Evolutionary conservation across 2,113 vertebrate genomes (phyloP).

Genomic region (Tenebrosternarchus preto): DNA sequence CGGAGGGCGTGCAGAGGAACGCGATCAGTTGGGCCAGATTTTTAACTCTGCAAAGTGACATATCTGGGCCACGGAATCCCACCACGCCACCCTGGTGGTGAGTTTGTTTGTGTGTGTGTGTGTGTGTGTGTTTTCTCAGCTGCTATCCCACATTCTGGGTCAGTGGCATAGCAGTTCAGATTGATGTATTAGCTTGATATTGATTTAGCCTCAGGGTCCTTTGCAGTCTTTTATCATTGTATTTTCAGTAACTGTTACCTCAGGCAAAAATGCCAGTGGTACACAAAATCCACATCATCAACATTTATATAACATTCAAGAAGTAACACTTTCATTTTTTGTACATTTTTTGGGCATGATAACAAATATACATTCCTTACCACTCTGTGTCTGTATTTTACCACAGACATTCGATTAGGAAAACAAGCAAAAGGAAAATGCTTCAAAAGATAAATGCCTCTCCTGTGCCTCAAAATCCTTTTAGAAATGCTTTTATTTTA

Average conservation of each 20-base stretch:
- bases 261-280: not conserved
- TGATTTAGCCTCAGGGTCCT: not conserved
- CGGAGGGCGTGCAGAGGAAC: slow-evolving; percentile 3
- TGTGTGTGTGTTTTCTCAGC: not conserved
- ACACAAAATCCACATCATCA: not conserved
- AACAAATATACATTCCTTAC: not conserved
- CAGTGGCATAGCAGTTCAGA: not conserved
- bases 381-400: not conserved
- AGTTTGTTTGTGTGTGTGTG: not conserved
- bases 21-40: slow-evolving; percentile 15
- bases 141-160: slow-evolving; percentile 25
- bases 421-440: not conserved
- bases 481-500: slow-evolving; percentile 14
- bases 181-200: not conserved
- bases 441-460: not conserved
- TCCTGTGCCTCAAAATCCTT: not conserved
- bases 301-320: not conserved
- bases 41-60: slow-evolving; percentile 27
- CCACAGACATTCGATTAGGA: not conserved
- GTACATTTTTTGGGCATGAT: not conserved
- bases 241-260: not conserved
- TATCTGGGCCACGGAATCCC: slow-evolving; percentile 49
- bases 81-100: slow-evolving; percentile 10
- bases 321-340: no score
- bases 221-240: not conserved